phyloP scores from a whole-genome alignment of 2,888 invertebrate species.

The Ophraella communa region DNA sequence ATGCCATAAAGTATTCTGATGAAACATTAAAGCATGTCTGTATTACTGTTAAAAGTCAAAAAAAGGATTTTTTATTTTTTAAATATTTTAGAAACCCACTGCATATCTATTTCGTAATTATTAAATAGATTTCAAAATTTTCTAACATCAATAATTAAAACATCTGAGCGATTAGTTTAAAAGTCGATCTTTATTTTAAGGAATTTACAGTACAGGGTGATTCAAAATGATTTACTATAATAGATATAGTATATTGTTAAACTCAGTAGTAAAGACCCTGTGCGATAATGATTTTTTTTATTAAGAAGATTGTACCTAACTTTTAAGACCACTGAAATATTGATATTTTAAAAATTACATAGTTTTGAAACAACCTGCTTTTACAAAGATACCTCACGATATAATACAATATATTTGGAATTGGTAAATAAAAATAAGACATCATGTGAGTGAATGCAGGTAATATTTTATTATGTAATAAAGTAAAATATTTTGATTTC shows the following conservation, averaged over 20 bases:
- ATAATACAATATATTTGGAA: background rate
- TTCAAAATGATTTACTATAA: slow-evolving; percentile 6
- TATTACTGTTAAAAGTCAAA: no score
- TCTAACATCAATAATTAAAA: slow-evolving; percentile 52
- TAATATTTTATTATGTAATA: background rate
- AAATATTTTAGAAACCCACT: slow-evolving; percentile 16
- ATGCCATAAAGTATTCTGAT: no score
- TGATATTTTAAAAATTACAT: background rate
- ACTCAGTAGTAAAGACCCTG: background rate
- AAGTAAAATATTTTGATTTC: background rate
- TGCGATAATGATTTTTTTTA: background rate
- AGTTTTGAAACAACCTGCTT: background rate
- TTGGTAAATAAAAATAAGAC: background rate
- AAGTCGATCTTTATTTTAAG: slow-evolving; percentile 25
- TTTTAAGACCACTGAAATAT: background rate
- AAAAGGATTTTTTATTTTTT: no score
- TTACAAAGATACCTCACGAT: background rate
- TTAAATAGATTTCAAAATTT: slow-evolving; percentile 42
- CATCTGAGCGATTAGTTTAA: slow-evolving; percentile 45
- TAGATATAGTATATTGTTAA: background rate
- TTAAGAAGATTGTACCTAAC: slow-evolving; percentile 2
- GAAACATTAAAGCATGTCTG: no score
- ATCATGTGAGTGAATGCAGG: background rate
- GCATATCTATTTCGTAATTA: slow-evolving; percentile 34
- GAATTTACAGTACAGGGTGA: slow-evolving; percentile 13